These are phyloP conservation scores for Strigamia maritima DNA, from an alignment of 2,888 invertebrate species.

Conservation along the genomic window DNA sequence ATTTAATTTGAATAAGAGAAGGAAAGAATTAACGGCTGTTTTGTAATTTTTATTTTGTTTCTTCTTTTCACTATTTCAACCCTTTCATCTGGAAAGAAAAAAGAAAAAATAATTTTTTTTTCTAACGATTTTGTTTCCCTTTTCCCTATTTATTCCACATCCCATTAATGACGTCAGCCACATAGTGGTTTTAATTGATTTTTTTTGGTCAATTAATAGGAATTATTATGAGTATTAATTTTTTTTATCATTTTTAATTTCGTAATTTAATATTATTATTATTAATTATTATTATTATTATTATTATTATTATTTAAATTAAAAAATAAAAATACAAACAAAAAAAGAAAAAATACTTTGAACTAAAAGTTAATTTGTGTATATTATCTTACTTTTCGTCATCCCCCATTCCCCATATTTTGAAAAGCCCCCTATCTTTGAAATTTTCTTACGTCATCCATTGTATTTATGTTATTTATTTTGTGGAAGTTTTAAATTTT, in stretches of 20 bases:
- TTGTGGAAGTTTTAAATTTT: background rate
- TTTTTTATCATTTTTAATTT: background rate
- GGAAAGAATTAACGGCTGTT: background rate
- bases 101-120: background rate
- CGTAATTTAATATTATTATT: background rate
- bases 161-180: background rate
- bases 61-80: background rate
- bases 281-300: background rate
- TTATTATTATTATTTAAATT: background rate
- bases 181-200: background rate
- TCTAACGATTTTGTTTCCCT: background rate
- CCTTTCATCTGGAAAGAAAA: background rate
- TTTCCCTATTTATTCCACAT: background rate
- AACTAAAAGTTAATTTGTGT: background rate
- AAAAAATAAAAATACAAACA: background rate
- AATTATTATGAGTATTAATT: background rate
- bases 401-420: background rate
- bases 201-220: background rate
- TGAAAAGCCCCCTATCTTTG: background rate
- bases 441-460: background rate
- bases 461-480: constrained; percentile 25
- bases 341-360: background rate
- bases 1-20: background rate
- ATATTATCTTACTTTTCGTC: background rate
- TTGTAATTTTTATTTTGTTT: background rate